phyloP scores from a whole-genome alignment of 92 coral and sea anemone genomes.

The Desmophyllum pertusum region DNA sequence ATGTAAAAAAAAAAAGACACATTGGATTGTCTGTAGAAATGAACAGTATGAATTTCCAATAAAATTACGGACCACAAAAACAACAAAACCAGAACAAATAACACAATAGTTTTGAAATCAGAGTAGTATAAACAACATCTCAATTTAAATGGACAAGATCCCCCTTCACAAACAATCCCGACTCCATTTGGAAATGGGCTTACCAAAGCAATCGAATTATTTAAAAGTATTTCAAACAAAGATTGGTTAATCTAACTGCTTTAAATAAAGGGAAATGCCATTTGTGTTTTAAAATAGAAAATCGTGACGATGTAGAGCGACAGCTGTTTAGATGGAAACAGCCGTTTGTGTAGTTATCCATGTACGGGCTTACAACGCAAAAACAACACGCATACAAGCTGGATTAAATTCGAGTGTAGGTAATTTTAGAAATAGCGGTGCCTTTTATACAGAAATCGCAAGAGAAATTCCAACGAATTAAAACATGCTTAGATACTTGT shows the following conservation, averaged over 20 bases:
- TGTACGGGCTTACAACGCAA: background rate
- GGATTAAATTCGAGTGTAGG: background rate
- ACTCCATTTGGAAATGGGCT: background rate
- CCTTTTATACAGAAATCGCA: background rate
- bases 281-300: background rate
- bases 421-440: background rate
- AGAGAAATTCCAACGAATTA: background rate
- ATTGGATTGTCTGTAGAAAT: background rate
- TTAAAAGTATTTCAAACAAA: background rate
- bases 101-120: background rate
- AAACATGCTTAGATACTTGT: background rate
- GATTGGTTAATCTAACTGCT: background rate
- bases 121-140: constrained; percentile 9
- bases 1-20: no score
- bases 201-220: background rate
- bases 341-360: no score
- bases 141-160: no score
- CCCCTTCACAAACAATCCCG: background rate
- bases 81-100: constrained; percentile 7
- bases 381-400: background rate
- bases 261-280: background rate
- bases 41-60: background rate
- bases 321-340: constrained; percentile 20
- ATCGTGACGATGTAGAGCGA: background rate
- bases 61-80: background rate